Evolutionary conservation across 23 tunicate genomes (phyloP), one percentile per base, ranked within the genome.

Genomic region (Halocynthia roretzi): DNA sequence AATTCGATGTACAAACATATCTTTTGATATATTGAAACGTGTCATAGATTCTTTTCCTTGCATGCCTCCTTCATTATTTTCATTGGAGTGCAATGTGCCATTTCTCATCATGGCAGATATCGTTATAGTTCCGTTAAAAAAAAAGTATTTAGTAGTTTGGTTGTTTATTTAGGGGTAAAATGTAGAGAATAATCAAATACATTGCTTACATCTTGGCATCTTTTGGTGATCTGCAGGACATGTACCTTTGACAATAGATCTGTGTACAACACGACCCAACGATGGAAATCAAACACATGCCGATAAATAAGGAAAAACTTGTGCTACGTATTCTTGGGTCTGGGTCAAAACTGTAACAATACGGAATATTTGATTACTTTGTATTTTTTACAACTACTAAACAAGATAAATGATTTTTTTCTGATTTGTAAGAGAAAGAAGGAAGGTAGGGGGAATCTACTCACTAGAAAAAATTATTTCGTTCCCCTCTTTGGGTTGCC

Each of bases 401-500:
- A n/a, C n/a, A n/a, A n/a, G n/a, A n/a, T n/a, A n/a, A n/a, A n/a
- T n/a, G n/a, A n/a, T n/a, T n/a, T n/a, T n/a, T n/a, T n/a, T n/a
- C n/a, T n/a, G n/a, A n/a, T n/a, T n/a, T n/a, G n/a, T n/a, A n/a
- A n/a, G 63, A 14, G 63, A 14, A n/a, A 14, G n/a, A 58, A 31
- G 44, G 44, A 31, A 31, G 44, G 44, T 31, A 31, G 44, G 44
- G 50, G 12, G 4, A 17, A 71, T 12, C 51, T 12, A 67, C 78
- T 54, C 70, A 83, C 87, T 76, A 58, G 72, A 81, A 76, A 7
- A 76, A 40, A 53, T 83, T 83, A 7, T 58, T 22, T 5, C 87
- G 40, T n/a, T 53, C 77, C 2, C 87, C 87, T 50, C 81, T 20
- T 44, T 83, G 56, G 0, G 70, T 12, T 22, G 70, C 81, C 2